Evolutionary conservation across 1,140 invertebrate genomes (phyloP).

Genomic region (Nylanderia fulva): DNA sequence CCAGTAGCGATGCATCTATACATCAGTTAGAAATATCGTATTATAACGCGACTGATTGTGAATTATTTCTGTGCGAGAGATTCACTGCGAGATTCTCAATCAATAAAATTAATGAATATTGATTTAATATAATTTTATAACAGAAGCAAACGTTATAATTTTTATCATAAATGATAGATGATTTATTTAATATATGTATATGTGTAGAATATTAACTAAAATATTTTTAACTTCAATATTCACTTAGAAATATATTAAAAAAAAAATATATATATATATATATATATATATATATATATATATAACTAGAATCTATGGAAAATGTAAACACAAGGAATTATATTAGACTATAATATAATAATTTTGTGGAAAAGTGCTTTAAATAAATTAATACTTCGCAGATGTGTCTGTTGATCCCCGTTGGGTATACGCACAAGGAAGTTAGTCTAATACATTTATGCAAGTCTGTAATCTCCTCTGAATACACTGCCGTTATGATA

Average conservation of each 20-base stretch:
- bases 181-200: too few relatives aligned
- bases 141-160: background rate
- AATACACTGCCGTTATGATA: background rate
- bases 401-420: slow-evolving; percentile 11
- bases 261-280: too few relatives aligned
- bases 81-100: background rate
- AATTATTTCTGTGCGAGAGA: slow-evolving; percentile 9
- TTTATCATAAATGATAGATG: background rate
- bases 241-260: background rate
- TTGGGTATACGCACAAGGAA: background rate
- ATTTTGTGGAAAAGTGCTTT: background rate
- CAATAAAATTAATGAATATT: background rate
- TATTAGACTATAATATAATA: background rate
- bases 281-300: background rate
- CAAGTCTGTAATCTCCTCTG: slow-evolving; percentile 18
- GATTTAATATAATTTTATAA: background rate
- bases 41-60: background rate
- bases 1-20: background rate
- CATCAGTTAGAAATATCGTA: background rate
- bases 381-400: slow-evolving; percentile 9
- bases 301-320: background rate
- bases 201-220: background rate
- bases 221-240: slow-evolving; percentile 10
- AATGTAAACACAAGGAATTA: background rate
- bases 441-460: slow-evolving; percentile 40